phyloP scores from a whole-genome alignment of 2,888 invertebrate species.

The Eupithecia vulgata region DNA sequence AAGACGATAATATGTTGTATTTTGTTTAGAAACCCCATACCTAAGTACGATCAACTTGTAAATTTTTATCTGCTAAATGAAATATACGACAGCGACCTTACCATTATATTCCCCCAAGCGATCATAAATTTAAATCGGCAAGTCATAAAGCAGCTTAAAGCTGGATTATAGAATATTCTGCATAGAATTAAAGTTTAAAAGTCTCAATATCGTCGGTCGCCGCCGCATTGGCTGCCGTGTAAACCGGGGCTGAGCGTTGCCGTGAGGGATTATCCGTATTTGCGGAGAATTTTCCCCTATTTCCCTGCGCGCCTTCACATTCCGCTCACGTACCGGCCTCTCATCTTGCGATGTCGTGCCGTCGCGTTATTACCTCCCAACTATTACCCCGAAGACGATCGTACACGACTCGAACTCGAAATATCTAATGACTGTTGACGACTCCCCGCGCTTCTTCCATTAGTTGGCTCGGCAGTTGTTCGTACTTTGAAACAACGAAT shows the following conservation, averaged over 20 bases:
- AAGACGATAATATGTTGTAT: not conserved
- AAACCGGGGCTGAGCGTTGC: conserved; percentile 61
- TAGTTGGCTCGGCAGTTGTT: conserved; percentile 30
- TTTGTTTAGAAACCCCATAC: not conserved
- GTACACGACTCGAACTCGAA: conserved; percentile 57
- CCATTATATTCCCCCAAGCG: conserved; percentile 16
- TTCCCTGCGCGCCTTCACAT: conserved; percentile 50
- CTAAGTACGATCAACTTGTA: not conserved
- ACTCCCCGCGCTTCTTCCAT: conserved; percentile 35
- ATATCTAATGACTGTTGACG: conserved; percentile 50
- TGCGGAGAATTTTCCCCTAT: conserved; percentile 57
- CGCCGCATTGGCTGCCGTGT: conserved; percentile 60
- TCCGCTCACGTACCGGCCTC: conserved; percentile 74
- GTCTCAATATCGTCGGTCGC: conserved; percentile 45
- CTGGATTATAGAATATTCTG: conserved; percentile 38
- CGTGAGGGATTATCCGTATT: conserved; percentile 72
- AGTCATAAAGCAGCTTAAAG: conserved; percentile 35
- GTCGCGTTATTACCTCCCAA: conserved; percentile 75
- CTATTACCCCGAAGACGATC: conserved; percentile 63
- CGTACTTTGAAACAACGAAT: conserved; percentile 29
- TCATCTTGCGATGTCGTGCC: conserved; percentile 74
- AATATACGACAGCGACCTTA: not conserved
- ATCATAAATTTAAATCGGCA: conserved; percentile 44
- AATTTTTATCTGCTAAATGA: not conserved
- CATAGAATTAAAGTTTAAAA: conserved; percentile 48